Evolutionary conservation across 2,113 vertebrate species (phyloP), one percentile per base, ranked within the genome.

Genomic region (Phalacrocorax pelagicus): DNA sequence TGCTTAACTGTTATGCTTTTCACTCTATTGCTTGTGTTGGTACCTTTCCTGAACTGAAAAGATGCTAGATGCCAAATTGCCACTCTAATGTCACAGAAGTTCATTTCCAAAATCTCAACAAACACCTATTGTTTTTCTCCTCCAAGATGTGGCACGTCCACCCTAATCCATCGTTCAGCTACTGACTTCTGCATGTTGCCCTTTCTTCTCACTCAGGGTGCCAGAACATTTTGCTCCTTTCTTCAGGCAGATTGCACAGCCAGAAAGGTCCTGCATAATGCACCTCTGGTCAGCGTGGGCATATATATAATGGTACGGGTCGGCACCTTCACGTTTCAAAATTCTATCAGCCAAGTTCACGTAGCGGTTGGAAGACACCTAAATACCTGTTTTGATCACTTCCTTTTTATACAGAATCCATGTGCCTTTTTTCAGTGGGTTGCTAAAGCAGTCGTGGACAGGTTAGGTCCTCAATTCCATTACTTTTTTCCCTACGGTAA

Each of bases 291-390:
- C 78, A 67, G 55, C 65, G 75, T 0, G 0, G 19, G 32, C 11
- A 10, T 21, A 54, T 22, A 46, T 2, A 22, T 13, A 63, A 47
- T 0, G 0, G n/a, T 7, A 30, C 0, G 0, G n/a, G 6, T 27
- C 1, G 0, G 74, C 52, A 86, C 46, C 57, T 79, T 2, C 58
- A 29, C 40, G 26, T 11, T 29, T 59, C 70, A 70, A 61, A 78
- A 11, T 23, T n/a, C 1, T 12, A 75, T 15, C 61, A 75, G 57
- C 24, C 34, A 54, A 74, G 32, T 11, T 49, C 57, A 38, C 40
- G 22, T 10, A 54, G 16, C 2, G 7, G 84, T 1, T 44, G 20
- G 27, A 61, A 87, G 40, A 49, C n/a, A 54, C 18, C 61, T 26
- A 79, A 78, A 46, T 9, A 44, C 20, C 15, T 5, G 2, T 10